Evolutionary conservation across 2,888 invertebrate species (phyloP).

Genomic region (Rhogogaster chlorosoma): DNA sequence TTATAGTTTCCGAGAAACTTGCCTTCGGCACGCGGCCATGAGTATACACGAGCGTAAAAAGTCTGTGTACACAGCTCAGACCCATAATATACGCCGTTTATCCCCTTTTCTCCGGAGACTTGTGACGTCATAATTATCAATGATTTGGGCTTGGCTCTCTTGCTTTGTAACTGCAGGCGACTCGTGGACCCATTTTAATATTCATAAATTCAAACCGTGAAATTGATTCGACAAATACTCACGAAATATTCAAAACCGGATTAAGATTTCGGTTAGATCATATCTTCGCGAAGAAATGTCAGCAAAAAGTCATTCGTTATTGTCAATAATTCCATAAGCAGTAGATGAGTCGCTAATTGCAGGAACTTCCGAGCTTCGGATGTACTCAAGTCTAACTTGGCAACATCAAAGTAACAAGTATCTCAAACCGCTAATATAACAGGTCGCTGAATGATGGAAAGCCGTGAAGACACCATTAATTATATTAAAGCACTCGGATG

Average conservation of each 20-base stretch:
- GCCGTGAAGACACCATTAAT: not conserved
- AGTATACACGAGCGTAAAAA: slow-evolving; percentile 6
- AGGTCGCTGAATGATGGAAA: not conserved
- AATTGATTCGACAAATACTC: not conserved
- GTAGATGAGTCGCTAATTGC: not conserved
- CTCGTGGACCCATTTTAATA: slow-evolving; percentile 12
- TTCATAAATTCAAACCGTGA: slow-evolving; percentile 35
- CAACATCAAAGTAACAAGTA: not conserved
- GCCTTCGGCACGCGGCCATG: slow-evolving; percentile 4
- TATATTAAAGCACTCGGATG: not conserved
- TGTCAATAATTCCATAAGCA: not conserved
- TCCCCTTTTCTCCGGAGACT: slow-evolving; percentile 17
- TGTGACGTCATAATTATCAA: slow-evolving; percentile 19
- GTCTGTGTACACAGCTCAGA: not conserved
- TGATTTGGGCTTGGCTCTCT: slow-evolving; percentile 48
- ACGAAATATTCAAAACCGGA: no score
- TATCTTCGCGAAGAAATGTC: not conserved
- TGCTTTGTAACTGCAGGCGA: not conserved
- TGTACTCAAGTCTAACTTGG: not conserved
- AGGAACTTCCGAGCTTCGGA: not conserved
- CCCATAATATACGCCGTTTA: slow-evolving; percentile 6
- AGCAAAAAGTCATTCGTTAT: not conserved
- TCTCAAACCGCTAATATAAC: not conserved
- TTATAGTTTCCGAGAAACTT: slow-evolving; percentile 6
- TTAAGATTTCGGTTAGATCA: not conserved